Evolutionary conservation across 2,888 invertebrate species (phyloP).

Genomic region (Aricia artaxerxes): DNA sequence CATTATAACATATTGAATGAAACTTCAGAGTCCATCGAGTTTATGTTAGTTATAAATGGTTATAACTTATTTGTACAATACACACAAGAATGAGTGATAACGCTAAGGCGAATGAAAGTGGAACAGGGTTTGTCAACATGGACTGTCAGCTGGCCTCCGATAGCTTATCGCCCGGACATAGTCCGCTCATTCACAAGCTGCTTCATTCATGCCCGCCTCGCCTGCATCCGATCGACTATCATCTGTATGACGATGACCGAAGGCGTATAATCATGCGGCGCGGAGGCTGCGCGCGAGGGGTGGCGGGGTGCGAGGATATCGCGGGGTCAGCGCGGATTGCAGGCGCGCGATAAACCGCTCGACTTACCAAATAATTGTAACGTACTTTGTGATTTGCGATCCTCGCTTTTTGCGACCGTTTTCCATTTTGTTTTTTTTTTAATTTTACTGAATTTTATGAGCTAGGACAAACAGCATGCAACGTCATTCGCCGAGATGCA

Average conservation of each 20-base stretch:
- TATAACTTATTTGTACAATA: conserved; percentile 25
- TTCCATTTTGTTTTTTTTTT: neutral
- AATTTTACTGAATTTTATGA: neutral
- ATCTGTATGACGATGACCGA: conserved; percentile 54
- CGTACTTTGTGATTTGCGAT: conserved; percentile 10
- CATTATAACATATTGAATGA: neutral
- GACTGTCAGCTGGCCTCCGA: conserved; percentile 77
- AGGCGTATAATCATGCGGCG: conserved; percentile 46
- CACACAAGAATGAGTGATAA: conserved; percentile 49
- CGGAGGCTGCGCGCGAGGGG: conserved; percentile 56
- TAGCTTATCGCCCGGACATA: conserved; percentile 79
- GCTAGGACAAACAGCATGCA: neutral
- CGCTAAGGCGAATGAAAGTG: conserved; percentile 69
- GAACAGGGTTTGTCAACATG: conserved; percentile 79
- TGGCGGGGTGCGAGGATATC: conserved; percentile 77
- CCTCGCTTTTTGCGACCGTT: neutral
- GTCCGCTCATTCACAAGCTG: conserved; percentile 79
- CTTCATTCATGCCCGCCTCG: conserved; percentile 73
- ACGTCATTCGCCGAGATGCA: neutral
- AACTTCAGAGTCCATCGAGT: neutral
- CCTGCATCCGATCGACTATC: conserved; percentile 50
- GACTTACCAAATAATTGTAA: conserved; percentile 45
- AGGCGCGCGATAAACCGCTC: conserved; percentile 74
- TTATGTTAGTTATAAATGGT: neutral
- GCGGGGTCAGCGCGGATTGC: conserved; percentile 79